Evolutionary conservation across 2,113 vertebrate species (phyloP), one percentile per base, ranked within the genome.

Genomic region (Oncorhynchus nerka): DNA sequence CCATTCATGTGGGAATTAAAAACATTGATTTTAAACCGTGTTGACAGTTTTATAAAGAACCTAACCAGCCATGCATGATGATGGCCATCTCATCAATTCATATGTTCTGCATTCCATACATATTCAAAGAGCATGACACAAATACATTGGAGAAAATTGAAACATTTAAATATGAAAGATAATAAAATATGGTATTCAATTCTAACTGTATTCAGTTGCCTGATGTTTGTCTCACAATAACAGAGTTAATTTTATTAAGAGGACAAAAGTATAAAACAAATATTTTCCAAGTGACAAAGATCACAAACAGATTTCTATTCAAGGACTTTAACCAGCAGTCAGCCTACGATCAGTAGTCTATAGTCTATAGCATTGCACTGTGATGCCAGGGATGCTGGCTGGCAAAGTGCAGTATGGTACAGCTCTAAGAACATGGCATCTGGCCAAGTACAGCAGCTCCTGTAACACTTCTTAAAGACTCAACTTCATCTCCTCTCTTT

Each of bases 381-480:
- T 55, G 4, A 19, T 16, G 49, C 13, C 4, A 55, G 13, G 16
- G 49, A 19, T 15, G 4, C 51, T 55, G 51, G 16, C 83, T 89
- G 83, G 84, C 86, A 82, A 85, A 89, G 84, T 86, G 85, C 86
- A 87, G 32, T 24, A 49, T 75, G 80, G 84, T 80, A 85, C 85
- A 83, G 82, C 84, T 88, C 78, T 80, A 81, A 81, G 84, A 89
- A 76, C 6, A 81, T 85, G 87, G 87, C 88, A 85, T 78, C 48
- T 4, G 7, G 83, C 89, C 87, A 89, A 87, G 39, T 13, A 30
- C 15, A 48, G 51, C 51, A 86, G 82, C 80, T 82, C 86, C 85
- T 75, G 78, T 74, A 87, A 90, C 78, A 69, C 76, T 80, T 78
- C 75, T 48, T 61, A 77, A 85, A 83, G 82, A 76, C 72, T 83